Conservation (phyloP, 2,113 vertebrate genomes). For the Reinhardtius hippoglossoides region DNA sequence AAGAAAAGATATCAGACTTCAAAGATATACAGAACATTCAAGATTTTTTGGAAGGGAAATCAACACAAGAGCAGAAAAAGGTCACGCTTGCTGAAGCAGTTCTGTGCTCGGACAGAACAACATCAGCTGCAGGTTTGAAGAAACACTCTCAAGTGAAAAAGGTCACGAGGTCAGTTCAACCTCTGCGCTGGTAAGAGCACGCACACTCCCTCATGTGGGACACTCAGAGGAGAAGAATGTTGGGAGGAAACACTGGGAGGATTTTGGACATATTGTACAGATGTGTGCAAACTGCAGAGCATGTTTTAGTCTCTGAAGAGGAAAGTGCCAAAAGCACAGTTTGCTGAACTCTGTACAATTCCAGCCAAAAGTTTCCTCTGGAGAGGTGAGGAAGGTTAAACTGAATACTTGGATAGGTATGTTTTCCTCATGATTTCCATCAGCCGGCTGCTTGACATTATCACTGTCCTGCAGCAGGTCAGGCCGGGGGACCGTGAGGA, state of each 20-base stretch:
- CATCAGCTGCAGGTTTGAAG: neutral
- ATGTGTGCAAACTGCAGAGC: slow-evolving; percentile 16
- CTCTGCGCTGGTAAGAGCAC: neutral
- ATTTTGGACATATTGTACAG: slow-evolving; percentile 52
- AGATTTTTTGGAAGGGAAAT: neutral
- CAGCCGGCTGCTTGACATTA: slow-evolving; percentile 19
- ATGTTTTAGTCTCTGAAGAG: neutral
- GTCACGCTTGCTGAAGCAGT: neutral
- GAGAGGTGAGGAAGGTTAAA: slow-evolving; percentile 26
- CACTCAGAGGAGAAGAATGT: slow-evolving; percentile 23
- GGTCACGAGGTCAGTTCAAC: slow-evolving; percentile 11
- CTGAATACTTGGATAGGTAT: slow-evolving; percentile 66
- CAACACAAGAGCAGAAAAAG: neutral
- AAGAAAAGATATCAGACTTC: neutral
- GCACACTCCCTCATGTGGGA: slow-evolving; percentile 48
- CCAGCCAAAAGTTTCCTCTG: neutral
- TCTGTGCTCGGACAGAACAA: slow-evolving; percentile 27
- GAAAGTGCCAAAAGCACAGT: neutral
- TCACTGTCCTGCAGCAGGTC: slow-evolving; percentile 74
- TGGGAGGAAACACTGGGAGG: slow-evolving; percentile 12
- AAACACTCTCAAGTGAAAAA: slow-evolving; percentile 4
- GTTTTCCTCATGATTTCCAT: slow-evolving; percentile 43
- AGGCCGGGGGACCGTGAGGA: slow-evolving; percentile 81
- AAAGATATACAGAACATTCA: neutral
- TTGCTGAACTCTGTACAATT: slow-evolving; percentile 41